Evolutionary conservation across 1,140 invertebrate species (phyloP).

Genomic region (Lucilia cuprina): DNA sequence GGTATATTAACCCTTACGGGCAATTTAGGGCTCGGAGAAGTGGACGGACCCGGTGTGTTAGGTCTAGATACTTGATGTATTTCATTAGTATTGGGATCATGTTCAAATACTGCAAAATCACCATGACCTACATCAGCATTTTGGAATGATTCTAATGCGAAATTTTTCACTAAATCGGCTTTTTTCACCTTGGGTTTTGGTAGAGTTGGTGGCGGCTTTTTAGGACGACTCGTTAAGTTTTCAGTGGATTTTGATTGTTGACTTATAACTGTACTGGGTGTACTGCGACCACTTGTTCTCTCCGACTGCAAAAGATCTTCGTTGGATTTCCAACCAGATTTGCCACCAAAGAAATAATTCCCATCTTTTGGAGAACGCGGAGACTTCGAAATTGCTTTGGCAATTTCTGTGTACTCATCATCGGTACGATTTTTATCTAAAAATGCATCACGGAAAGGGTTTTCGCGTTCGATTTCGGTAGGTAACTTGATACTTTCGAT

Average conservation of each 20-base stretch:
- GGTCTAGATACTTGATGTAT: conserved; percentile 45
- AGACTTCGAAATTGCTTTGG: conserved; percentile 53
- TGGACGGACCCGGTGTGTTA: conserved; percentile 37
- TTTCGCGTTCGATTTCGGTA: conserved; percentile 55
- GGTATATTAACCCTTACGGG: conserved; percentile 42
- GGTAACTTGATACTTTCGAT: conserved; percentile 21
- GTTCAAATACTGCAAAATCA: conserved; percentile 59
- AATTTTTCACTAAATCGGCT: conserved; percentile 55
- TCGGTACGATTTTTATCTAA: conserved; percentile 40
- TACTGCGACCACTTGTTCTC: conserved; percentile 53
- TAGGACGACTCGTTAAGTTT: conserved; percentile 49
- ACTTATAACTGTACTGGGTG: conserved; percentile 48
- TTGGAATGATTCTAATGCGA: conserved; percentile 56
- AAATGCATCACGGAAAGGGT: conserved; percentile 53
- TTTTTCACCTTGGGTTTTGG: conserved; percentile 59
- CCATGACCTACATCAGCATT: conserved; percentile 57
- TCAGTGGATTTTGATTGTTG: conserved; percentile 54
- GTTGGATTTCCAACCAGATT: conserved; percentile 46
- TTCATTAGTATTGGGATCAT: conserved; percentile 57
- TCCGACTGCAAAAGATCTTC: conserved; percentile 53
- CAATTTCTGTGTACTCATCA: conserved; percentile 53
- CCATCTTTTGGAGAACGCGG: conserved; percentile 48
- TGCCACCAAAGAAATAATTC: conserved; percentile 53
- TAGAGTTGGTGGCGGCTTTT: conserved; percentile 51
- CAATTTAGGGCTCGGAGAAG: conserved; percentile 43